These are phyloP conservation scores for Aporrectodea caliginosa DNA, from an alignment of 1,140 invertebrate species.

Conservation along the genomic window DNA sequence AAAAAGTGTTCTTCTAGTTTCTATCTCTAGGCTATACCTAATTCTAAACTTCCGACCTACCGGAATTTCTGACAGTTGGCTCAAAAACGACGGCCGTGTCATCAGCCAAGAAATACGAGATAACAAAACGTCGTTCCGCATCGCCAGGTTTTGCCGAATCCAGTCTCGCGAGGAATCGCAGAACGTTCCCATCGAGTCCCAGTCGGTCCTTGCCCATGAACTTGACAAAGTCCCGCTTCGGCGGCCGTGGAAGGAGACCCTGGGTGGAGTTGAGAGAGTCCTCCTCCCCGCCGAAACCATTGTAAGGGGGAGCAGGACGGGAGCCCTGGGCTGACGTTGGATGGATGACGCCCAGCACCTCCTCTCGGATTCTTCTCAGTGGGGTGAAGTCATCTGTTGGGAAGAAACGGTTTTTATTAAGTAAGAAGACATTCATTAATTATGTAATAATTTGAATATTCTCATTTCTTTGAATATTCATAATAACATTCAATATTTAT, in stretches of 20 bases:
- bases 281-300: slow-evolving; percentile 56
- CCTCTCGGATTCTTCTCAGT: background rate
- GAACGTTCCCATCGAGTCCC: slow-evolving; percentile 70
- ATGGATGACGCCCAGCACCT: background rate
- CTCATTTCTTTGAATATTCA: too few relatives aligned
- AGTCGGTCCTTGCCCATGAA: slow-evolving; percentile 57
- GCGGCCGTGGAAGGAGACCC: slow-evolving; percentile 54
- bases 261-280: slow-evolving; percentile 45
- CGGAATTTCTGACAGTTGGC: slow-evolving; percentile 68
- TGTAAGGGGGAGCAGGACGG: slow-evolving; percentile 51
- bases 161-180: slow-evolving; percentile 73
- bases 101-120: slow-evolving; percentile 76
- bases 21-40: too few relatives aligned
- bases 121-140: slow-evolving; percentile 69
- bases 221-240: slow-evolving; percentile 54
- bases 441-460: too few relatives aligned
- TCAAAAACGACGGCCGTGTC: slow-evolving; percentile 80
- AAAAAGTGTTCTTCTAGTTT: too few relatives aligned
- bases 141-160: slow-evolving; percentile 67
- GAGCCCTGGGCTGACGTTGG: background rate
- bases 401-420: too few relatives aligned
- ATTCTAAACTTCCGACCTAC: too few relatives aligned
- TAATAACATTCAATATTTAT: too few relatives aligned
- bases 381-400: background rate
- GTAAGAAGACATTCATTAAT: too few relatives aligned